A percentile compares a stretch with the other conserved stretches of the same genome.
Evolutionary conservation across 2,797 vertebrate genomes (phyloP).

Genomic region (Leuciscus waleckii): DNA sequence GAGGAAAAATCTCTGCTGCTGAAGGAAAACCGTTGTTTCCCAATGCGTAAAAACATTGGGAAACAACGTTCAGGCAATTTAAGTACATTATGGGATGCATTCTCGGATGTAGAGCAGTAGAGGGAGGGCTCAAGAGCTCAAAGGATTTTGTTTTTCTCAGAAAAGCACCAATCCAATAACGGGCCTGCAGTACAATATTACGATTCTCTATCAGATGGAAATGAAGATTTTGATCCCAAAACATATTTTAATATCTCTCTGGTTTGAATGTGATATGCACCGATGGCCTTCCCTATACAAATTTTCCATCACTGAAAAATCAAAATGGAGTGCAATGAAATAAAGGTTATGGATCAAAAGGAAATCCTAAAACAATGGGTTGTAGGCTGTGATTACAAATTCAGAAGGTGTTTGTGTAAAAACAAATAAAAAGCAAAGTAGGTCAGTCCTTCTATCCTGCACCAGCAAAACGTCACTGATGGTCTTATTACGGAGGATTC

Average conservation of each 20-base stretch:
- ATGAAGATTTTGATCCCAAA: constrained; percentile 2
- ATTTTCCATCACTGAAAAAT: background rate
- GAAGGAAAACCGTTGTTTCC: constrained; percentile 1
- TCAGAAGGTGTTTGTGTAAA: background rate
- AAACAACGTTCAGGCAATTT: background rate
- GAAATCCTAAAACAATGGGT: background rate
- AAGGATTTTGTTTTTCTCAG: constrained; percentile 29
- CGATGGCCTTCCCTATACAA: background rate
- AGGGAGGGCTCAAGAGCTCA: constrained; percentile 1
- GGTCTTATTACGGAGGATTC: background rate
- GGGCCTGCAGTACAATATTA: background rate
- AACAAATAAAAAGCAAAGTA: background rate
- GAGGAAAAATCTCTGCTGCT: background rate
- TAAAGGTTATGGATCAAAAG: background rate
- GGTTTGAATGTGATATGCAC: background rate
- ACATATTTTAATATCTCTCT: background rate
- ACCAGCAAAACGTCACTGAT: background rate
- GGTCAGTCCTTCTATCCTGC: background rate
- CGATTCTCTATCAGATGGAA: background rate
- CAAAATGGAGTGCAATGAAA: background rate
- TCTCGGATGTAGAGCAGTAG: background rate
- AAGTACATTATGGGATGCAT: constrained; percentile 19
- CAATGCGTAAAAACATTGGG: constrained; percentile 4
- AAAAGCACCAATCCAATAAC: constrained; percentile 27
- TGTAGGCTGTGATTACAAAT: background rate